Conservation (phyloP, 2,888 invertebrate genomes). For the Melipona beecheii region DNA sequence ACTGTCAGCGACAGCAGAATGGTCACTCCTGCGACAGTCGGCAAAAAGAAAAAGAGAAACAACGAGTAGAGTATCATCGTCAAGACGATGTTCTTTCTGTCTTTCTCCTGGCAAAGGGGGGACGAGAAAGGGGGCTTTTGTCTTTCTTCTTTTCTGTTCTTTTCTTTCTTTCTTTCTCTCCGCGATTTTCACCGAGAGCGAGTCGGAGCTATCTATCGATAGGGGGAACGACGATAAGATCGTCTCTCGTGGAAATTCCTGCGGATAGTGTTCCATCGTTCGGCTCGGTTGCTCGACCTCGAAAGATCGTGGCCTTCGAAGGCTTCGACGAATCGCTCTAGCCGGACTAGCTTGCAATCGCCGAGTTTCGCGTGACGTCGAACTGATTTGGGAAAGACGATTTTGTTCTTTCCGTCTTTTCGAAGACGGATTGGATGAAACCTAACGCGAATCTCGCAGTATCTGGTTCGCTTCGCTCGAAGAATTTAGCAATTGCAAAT, state of each 20-base stretch:
- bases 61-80: conserved; percentile 22
- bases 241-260: conserved; percentile 6
- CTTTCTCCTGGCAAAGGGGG: neutral
- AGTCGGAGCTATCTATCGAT: too few relatives aligned
- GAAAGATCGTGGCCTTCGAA: neutral
- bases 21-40: conserved; percentile 92
- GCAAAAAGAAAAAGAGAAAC: conserved; percentile 47
- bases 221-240: conserved; percentile 14
- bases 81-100: conserved; percentile 9
- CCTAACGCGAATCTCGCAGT: too few relatives aligned
- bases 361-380: neutral
- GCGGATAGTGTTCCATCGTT: neutral
- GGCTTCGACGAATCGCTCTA: too few relatives aligned
- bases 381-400: neutral
- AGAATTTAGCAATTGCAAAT: too few relatives aligned
- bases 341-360: neutral
- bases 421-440: too few relatives aligned
- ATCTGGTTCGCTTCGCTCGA: too few relatives aligned
- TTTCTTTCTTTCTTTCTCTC: neutral
- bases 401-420: neutral
- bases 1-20: conserved; percentile 98
- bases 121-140: too few relatives aligned
- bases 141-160: too few relatives aligned
- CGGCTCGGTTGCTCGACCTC: neutral
- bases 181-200: neutral